Base-by-base conservation (phyloP, 2,888 invertebrate species). In the Bugulina stolonifera region DNA sequence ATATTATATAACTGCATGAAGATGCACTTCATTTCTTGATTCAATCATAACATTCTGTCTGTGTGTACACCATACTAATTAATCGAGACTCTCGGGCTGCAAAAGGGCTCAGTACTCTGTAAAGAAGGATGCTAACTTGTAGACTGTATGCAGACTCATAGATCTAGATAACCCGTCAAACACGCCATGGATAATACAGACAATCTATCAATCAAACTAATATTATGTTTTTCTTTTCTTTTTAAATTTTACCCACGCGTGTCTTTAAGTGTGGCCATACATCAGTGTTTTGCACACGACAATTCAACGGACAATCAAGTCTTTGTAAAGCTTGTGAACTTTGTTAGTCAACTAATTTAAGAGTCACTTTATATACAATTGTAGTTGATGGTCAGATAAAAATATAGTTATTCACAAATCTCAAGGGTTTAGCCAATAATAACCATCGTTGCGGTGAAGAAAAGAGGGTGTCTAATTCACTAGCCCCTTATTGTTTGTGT, bases 161-260 rank as follows among this genome's bases (percentile, higher is more conserved):
- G n/a, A n/a, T n/a, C n/a, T n/a, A n/a, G n/a, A n/a, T n/a, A n/a
- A n/a, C n/a, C n/a, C n/a, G n/a, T n/a, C n/a, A n/a, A n/a, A n/a
- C n/a, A n/a, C n/a, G n/a, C n/a, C n/a, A n/a, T 43, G 18, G 18
- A 43, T 43, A 43, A 43, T 43, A 43, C 10, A 18, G 5, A 10
- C 43, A 43, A 18, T 43, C 43, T 10, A 43, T 43, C 43, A 43
- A 18, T 43, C 43, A 43, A 18, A 43, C 43, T 43, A 43, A 43
- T 5, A 43, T 43, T 43, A 43, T 43, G 43, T 43, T 64, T 25
- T 64, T 64, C 27, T 64, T 64, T 27, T 64, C 32, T 14, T 14
- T 14, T 64, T 57, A 5, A 5, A 25, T 64, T 57, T 64, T 64
- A 64, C 64, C 64, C 64, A 64, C 64, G 64, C 64, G 64, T 64